phyloP scores from a whole-genome alignment of 1,140 invertebrate genomes.

The Cydia splendana region DNA sequence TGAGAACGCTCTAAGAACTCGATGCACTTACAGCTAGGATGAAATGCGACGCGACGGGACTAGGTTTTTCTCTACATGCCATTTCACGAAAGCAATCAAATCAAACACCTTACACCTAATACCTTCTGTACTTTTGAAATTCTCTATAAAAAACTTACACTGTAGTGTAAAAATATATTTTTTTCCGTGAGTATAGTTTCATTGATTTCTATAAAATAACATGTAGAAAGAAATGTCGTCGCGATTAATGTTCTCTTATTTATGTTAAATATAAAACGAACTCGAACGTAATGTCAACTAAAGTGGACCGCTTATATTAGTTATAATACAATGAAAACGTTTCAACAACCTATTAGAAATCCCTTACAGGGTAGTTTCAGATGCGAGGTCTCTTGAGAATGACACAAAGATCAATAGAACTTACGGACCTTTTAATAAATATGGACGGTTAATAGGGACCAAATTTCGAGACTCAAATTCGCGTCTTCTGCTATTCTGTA shows the following conservation, averaged over 20 bases:
- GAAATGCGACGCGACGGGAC: conserved; percentile 75
- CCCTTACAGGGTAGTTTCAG: conserved; percentile 10
- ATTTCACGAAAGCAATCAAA: conserved; percentile 50
- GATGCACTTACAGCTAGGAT: conserved; percentile 66
- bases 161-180: conserved; percentile 30
- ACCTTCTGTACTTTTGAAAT: conserved; percentile 12
- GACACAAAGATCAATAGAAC: not conserved
- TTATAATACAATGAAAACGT: conserved; percentile 39
- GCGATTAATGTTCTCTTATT: conserved; percentile 55
- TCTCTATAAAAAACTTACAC: conserved; percentile 24
- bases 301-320: conserved; percentile 33
- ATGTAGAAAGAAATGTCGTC: conserved; percentile 69
- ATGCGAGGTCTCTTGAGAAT: not conserved
- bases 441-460: conserved; percentile 29
- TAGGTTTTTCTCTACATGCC: conserved; percentile 64
- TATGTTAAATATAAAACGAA: conserved; percentile 42
- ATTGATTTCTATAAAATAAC: conserved; percentile 58
- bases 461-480: conserved; percentile 10
- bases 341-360: conserved; percentile 23
- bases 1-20: not conserved
- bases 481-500: not conserved
- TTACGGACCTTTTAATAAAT: conserved; percentile 20
- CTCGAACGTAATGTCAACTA: conserved; percentile 33
- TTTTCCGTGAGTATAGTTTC: conserved; percentile 8
- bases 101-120: conserved; percentile 22